Percentiles rank a stretch among this genome's conserved stretches.
Conservation (phyloP, 2,888 invertebrate species). For the Ichneumon xanthorius region DNA sequence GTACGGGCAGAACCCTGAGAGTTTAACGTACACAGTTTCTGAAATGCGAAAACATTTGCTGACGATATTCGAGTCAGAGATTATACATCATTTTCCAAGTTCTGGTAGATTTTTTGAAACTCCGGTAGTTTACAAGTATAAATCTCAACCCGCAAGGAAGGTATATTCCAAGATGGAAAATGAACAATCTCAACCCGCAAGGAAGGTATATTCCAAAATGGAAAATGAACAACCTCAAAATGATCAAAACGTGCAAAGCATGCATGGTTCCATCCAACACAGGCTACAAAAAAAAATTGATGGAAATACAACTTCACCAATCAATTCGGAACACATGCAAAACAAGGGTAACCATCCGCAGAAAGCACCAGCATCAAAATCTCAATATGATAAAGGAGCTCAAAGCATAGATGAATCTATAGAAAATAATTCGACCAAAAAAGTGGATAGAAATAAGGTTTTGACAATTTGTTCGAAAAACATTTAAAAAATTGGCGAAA, state of each 20-base stretch:
- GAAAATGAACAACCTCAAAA: too few relatives aligned
- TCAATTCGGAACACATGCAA: background rate
- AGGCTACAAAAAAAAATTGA: background rate
- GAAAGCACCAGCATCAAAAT: too few relatives aligned
- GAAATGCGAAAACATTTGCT: slow-evolving; percentile 40
- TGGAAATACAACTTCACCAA: background rate
- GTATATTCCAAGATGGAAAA: background rate
- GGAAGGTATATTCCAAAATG: too few relatives aligned
- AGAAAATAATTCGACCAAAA: background rate
- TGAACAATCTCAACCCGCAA: too few relatives aligned
- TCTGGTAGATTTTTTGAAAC: background rate
- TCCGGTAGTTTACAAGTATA: background rate
- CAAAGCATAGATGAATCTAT: background rate
- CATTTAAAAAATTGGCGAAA: background rate
- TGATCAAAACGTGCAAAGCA: background rate
- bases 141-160: background rate
- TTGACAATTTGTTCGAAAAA: background rate
- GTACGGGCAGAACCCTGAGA: slow-evolving; percentile 30
- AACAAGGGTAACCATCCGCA: background rate
- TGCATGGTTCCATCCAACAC: background rate
- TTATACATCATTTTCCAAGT: slow-evolving; percentile 39
- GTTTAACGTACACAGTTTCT: slow-evolving; percentile 8
- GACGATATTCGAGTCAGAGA: slow-evolving; percentile 11
- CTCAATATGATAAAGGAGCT: background rate
- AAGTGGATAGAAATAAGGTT: background rate